Evolutionary conservation across 2,888 invertebrate genomes (phyloP), one percentile per base, ranked within the genome.

Genomic region (Apomyelois bistriatella): DNA sequence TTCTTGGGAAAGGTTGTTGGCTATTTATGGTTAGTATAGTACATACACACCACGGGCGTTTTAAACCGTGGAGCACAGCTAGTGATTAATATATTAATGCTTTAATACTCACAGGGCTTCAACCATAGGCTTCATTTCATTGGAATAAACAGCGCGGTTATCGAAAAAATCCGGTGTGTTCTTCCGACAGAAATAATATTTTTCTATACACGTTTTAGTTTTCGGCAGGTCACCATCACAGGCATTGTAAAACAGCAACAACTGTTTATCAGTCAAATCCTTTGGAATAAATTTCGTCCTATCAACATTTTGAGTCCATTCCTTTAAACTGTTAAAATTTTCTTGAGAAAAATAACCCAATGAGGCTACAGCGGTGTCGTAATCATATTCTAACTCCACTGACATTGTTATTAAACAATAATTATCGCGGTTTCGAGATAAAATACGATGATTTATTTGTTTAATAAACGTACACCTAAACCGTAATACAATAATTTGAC

Each of bases 211-310:
- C n/a, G 72, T 79, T 69, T 92, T 92, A 0, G 92, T 92, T 50
- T 88, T 90, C 10, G 92, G 92, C 62, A 92, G 66, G 38, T 93
- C 85, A 53, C 91, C 92, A 56, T 92, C 91, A 74, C 94, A 94
- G 47, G 94, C 93, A 66, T 94, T 90, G 61, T 93, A 91, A 69
- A 94, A 94, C 41, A 93, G 74, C 30, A 93, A 89, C 52, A 94
- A 81, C 72, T 94, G 93, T 75, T 94, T 93, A 60, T 93, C 91
- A 32, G 91, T 65, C 57, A 90, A 65, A 72, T 91, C 90, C 65
- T 86, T 85, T 15, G 92, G 91, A 58, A 91, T 83, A 68, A 75
- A 85, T 81, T 90, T 90, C 35, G 82, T 73, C 74, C 79, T 83
- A 60, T 91, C 91, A 64, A 90, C 77, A 58, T 74, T 81, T 58